phyloP scores from a whole-genome alignment of 1,140 invertebrate species.

The Camponotus floridanus region DNA sequence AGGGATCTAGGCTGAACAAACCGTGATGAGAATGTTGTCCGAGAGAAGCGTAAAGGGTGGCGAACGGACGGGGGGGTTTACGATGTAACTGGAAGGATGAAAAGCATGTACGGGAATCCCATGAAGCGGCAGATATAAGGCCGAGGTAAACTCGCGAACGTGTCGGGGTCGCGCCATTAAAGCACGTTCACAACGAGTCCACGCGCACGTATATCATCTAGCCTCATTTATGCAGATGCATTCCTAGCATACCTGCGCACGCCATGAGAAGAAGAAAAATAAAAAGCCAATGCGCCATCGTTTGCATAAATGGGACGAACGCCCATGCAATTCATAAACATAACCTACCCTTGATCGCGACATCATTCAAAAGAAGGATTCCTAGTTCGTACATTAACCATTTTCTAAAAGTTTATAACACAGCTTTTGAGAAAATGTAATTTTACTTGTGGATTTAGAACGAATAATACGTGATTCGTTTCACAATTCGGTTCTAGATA shows the following conservation, averaged over 20 bases:
- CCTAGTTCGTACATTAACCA: background rate
- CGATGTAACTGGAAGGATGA: constrained; percentile 68
- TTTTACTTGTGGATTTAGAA: background rate
- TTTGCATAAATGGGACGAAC: constrained; percentile 24
- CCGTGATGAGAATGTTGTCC: constrained; percentile 57
- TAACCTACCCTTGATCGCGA: background rate
- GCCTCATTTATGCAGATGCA: constrained; percentile 71
- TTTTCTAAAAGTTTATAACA: background rate
- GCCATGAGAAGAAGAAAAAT: background rate
- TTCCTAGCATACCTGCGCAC: constrained; percentile 37
- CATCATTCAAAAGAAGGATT: background rate
- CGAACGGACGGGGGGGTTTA: constrained; percentile 50
- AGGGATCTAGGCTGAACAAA: constrained; percentile 37
- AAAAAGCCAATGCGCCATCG: background rate
- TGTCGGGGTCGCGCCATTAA: constrained; percentile 71
- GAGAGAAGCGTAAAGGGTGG: constrained; percentile 7
- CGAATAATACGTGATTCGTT: background rate
- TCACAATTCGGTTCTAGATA: background rate
- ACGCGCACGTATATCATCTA: constrained; percentile 49
- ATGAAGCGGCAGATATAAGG: constrained; percentile 69
- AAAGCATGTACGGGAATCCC: constrained; percentile 65
- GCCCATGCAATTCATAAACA: constrained; percentile 6
- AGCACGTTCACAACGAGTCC: constrained; percentile 70
- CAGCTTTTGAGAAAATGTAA: background rate
- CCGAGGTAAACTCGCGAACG: constrained; percentile 70